phyloP scores from a whole-genome alignment of 2,888 invertebrate species.

The Pyrrhia umbra region DNA sequence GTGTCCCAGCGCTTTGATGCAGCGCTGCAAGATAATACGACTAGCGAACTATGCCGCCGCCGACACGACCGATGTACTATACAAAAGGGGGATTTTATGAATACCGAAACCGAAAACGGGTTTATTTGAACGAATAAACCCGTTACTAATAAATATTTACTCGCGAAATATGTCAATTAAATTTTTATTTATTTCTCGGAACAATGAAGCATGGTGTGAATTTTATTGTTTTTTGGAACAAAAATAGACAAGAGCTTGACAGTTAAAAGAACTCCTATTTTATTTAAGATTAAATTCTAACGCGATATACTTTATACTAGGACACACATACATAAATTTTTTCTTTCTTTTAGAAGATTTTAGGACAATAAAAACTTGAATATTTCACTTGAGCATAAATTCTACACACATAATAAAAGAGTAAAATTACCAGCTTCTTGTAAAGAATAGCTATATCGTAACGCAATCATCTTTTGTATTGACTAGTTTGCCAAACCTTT shows the following conservation, averaged over 20 bases:
- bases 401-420: neutral
- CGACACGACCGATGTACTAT: neutral
- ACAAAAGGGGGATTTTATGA: neutral
- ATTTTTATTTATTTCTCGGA: neutral
- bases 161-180: slow-evolving; percentile 1
- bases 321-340: no score
- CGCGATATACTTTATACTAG: no score
- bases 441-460: neutral
- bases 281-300: neutral
- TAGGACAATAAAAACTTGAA: no score
- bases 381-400: neutral
- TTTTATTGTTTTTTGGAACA: neutral
- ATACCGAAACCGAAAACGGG: neutral
- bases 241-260: neutral
- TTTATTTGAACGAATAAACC: neutral
- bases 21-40: neutral
- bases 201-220: neutral
- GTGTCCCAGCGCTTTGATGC: neutral
- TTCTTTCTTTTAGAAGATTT: neutral
- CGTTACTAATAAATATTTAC: no score
- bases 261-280: neutral
- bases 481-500: no score
- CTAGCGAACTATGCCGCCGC: neutral
- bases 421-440: slow-evolving; percentile 1
- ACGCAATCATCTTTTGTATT: neutral